Percentiles rank a stretch among this genome's conserved stretches.
phyloP scores from a whole-genome alignment of 2,797 vertebrate genomes.

The Carcharodon carcharias region DNA sequence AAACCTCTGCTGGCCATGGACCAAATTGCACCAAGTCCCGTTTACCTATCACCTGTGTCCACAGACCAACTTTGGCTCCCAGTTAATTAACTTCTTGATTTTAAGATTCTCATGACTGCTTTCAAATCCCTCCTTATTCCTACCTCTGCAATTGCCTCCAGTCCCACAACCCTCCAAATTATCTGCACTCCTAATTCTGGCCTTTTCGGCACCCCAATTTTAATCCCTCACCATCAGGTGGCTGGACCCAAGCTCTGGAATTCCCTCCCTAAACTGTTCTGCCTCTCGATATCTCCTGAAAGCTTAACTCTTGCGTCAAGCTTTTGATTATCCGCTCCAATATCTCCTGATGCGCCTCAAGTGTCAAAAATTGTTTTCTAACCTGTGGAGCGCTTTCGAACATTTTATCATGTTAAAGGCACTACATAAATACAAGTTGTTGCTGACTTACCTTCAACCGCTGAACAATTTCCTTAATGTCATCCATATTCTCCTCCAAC shows the following conservation, averaged over 20 bases:
- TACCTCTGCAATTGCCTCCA: not conserved
- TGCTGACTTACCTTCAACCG: conserved; percentile 73
- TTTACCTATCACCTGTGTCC: no score
- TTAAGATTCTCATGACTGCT: not conserved
- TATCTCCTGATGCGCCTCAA: not conserved
- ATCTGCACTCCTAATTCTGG: not conserved
- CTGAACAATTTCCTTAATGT: conserved; percentile 80
- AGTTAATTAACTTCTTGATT: not conserved
- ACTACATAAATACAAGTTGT: not conserved
- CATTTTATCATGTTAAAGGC: not conserved
- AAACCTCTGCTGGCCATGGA: not conserved
- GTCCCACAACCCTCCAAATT: not conserved
- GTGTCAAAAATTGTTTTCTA: not conserved
- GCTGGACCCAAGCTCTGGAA: not conserved
- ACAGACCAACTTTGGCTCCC: not conserved
- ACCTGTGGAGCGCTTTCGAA: no score
- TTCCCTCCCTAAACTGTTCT: not conserved
- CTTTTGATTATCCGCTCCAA: not conserved
- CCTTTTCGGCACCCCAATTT: not conserved
- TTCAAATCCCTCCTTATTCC: not conserved
- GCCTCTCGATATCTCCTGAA: not conserved
- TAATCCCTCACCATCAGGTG: not conserved
- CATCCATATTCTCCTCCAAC: conserved; percentile 63
- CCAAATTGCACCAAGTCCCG: not conserved
- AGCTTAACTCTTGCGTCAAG: not conserved